These are phyloP conservation scores for Lepus americanus DNA, from an alignment of 2,113 vertebrate species.

Conservation along the genomic window DNA sequence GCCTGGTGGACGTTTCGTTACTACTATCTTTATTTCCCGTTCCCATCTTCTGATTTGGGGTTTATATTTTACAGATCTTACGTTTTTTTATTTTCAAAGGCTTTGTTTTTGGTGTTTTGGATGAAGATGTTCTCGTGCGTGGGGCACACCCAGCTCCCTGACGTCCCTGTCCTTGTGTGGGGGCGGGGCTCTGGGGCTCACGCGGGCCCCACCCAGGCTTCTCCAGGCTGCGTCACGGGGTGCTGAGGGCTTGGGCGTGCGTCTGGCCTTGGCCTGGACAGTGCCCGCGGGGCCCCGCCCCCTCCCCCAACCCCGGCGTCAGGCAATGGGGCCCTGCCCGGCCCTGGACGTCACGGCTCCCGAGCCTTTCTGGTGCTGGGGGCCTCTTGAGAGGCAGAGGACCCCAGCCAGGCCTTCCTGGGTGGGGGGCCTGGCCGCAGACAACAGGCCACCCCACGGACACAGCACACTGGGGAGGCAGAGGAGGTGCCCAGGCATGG, in stretches of 20 bases:
- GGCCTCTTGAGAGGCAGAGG: background rate
- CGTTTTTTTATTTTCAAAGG: constrained; percentile 58
- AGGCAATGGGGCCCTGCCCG: background rate
- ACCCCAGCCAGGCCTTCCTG: background rate
- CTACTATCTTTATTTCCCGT: constrained; percentile 68
- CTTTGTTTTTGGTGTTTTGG: constrained; percentile 78
- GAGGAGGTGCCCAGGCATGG: background rate
- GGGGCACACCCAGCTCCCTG: constrained; percentile 68
- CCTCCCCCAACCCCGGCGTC: background rate
- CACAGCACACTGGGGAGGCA: background rate
- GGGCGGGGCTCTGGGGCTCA: background rate
- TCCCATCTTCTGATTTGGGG: constrained; percentile 77
- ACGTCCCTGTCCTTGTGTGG: background rate
- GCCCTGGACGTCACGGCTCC: background rate
- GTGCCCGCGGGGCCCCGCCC: constrained; percentile 22
- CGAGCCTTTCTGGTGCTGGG: too few species aligned
- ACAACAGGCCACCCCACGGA: background rate
- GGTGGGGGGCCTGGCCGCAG: background rate
- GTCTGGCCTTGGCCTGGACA: constrained; percentile 73
- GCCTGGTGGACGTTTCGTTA: constrained; percentile 72
- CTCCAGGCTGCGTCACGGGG: constrained; percentile 67
- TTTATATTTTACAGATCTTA: constrained; percentile 84
- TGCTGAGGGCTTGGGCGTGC: constrained; percentile 56
- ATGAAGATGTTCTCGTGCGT: constrained; percentile 80
- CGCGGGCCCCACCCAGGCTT: constrained; percentile 32